Conservation (phyloP, 2,797 vertebrate genomes). For the Eospalax fontanierii region DNA sequence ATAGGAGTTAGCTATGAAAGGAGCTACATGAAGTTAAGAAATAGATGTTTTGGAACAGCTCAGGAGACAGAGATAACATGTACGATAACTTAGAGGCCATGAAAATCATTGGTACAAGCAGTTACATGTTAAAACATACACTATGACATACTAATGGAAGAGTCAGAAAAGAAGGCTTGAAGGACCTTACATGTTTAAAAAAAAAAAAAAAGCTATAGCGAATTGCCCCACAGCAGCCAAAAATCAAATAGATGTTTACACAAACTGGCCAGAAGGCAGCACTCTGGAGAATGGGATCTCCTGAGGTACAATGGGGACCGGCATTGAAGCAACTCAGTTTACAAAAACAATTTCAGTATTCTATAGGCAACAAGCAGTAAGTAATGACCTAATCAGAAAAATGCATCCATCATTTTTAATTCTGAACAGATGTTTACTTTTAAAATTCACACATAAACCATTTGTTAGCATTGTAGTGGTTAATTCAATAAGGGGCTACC, state of each 20-base stretch:
- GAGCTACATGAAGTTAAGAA: background rate
- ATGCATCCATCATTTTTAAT: background rate
- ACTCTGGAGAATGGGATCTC: background rate
- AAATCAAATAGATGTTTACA: background rate
- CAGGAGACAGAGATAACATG: background rate
- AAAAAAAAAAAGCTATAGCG: background rate
- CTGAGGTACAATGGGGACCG: background rate
- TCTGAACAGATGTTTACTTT: constrained; percentile 45
- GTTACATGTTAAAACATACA: background rate
- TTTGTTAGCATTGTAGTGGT: background rate
- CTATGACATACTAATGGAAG: background rate
- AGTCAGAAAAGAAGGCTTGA: background rate
- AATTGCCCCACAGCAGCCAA: background rate
- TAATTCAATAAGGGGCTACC: background rate
- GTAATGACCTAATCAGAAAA: background rate
- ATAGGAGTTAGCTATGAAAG: background rate
- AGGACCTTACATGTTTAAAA: background rate
- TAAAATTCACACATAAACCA: background rate
- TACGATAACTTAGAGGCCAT: background rate
- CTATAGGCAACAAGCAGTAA: background rate
- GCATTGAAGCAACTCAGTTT: background rate
- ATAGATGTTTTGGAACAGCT: background rate
- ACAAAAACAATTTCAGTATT: background rate
- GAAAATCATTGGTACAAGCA: background rate
- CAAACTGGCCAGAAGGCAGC: background rate